Evolutionary conservation across 2,888 invertebrate species (phyloP).

Genomic region (Odontocerum albicorne): DNA sequence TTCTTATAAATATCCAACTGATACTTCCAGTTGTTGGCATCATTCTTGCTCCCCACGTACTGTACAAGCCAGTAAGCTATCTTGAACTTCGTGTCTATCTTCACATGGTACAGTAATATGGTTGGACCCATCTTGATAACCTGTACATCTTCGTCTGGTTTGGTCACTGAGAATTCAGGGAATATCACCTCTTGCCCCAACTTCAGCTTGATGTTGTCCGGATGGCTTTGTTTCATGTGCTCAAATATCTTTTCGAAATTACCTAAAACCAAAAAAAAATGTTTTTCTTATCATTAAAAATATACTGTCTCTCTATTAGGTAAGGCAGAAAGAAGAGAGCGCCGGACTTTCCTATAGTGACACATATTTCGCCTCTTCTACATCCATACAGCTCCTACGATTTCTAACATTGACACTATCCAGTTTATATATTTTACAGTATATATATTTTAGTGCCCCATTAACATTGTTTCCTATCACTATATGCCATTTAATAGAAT

Average conservation of each 20-base stretch:
- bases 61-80: conserved; percentile 23
- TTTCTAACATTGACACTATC: too few species aligned
- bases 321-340: too few species aligned
- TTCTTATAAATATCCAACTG: conserved; percentile 20
- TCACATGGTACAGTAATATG: conserved; percentile 21
- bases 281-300: too few species aligned
- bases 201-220: conserved; percentile 5
- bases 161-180: conserved; percentile 11
- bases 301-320: too few species aligned
- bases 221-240: conserved; percentile 17
- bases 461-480: too few species aligned
- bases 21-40: conserved; percentile 17
- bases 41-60: conserved; percentile 7
- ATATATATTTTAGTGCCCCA: too few species aligned
- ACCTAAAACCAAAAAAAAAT: too few species aligned
- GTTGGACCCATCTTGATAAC: conserved; percentile 1
- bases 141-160: conserved; percentile 18
- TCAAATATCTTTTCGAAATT: neutral
- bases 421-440: too few species aligned
- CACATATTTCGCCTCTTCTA: too few species aligned
- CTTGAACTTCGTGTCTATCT: neutral
- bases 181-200: conserved; percentile 11
- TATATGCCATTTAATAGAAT: too few species aligned
- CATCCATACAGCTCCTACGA: too few species aligned
- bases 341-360: too few species aligned